Conservation (phyloP, 2,888 invertebrate genomes). For the Dicranocentrus wangi region DNA sequence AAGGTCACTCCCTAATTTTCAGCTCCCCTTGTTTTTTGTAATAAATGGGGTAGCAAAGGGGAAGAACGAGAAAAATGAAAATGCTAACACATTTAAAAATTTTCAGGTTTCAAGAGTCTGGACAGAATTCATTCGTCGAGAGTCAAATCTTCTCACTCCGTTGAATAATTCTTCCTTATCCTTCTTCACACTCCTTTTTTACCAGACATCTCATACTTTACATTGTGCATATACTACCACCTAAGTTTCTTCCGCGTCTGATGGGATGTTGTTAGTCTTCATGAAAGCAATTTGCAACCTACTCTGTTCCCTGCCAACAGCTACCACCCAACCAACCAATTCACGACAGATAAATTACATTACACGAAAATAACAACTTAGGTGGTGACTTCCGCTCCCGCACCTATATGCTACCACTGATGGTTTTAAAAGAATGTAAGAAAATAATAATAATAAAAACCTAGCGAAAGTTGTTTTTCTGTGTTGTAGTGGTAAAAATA, state of each 20-base stretch:
- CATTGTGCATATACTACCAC: no score
- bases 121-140: constrained; percentile 11
- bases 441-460: constrained; percentile 46
- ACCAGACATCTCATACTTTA: no score
- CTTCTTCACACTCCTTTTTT: no score
- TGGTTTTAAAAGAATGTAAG: constrained; percentile 27
- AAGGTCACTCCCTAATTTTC: constrained; percentile 8
- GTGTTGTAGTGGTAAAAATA: background rate
- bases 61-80: constrained; percentile 19
- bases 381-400: background rate
- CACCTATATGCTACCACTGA: background rate
- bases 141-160: constrained; percentile 7
- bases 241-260: constrained; percentile 15
- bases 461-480: constrained; percentile 28
- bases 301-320: constrained; percentile 28
- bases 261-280: constrained; percentile 25
- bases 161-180: constrained; percentile 19
- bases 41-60: constrained; percentile 10
- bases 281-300: constrained; percentile 45
- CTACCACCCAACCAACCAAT: constrained; percentile 30
- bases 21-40: background rate
- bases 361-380: constrained; percentile 23
- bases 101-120: background rate
- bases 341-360: constrained; percentile 50
- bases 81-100: constrained; percentile 12